Conservation (phyloP, 2,113 vertebrate species). For the Strigops habroptila region DNA sequence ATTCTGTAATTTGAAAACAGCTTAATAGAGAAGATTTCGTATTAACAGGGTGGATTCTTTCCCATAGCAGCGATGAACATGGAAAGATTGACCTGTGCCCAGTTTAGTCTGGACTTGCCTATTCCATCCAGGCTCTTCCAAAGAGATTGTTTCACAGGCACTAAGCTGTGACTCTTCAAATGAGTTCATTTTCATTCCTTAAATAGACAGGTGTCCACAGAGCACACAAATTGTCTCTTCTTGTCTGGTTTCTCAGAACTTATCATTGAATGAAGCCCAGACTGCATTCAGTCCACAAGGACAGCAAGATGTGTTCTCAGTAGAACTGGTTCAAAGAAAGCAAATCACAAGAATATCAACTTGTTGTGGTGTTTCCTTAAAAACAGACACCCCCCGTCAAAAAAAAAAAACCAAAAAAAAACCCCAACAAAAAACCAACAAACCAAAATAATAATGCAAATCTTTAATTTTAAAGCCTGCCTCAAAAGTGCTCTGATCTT, state of each 20-base stretch:
- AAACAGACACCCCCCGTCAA: neutral
- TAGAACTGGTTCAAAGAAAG: neutral
- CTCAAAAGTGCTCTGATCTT: neutral
- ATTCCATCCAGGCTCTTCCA: neutral
- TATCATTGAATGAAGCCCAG: neutral
- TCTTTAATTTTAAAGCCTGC: neutral
- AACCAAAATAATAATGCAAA: neutral
- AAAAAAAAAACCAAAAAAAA: no score
- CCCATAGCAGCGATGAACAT: neutral
- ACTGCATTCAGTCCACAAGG: neutral
- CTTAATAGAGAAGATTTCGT: constrained; percentile 7
- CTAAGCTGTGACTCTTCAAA: constrained; percentile 14
- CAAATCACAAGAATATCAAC: neutral
- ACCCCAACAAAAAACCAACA: no score
- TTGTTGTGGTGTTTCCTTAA: neutral
- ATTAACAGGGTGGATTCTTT: constrained; percentile 37
- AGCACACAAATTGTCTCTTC: neutral
- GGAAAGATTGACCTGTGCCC: constrained; percentile 41
- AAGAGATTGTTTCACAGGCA: neutral
- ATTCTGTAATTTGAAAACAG: neutral
- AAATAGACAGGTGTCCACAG: neutral
- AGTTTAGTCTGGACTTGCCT: constrained; percentile 27
- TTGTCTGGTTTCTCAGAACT: neutral
- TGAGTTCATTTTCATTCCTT: constrained; percentile 6
- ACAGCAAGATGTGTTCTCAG: neutral